Percentiles rank a stretch among this genome's conserved stretches.
Evolutionary conservation across 2,113 vertebrate genomes (phyloP).

Genomic region (Taurulus bubalis): DNA sequence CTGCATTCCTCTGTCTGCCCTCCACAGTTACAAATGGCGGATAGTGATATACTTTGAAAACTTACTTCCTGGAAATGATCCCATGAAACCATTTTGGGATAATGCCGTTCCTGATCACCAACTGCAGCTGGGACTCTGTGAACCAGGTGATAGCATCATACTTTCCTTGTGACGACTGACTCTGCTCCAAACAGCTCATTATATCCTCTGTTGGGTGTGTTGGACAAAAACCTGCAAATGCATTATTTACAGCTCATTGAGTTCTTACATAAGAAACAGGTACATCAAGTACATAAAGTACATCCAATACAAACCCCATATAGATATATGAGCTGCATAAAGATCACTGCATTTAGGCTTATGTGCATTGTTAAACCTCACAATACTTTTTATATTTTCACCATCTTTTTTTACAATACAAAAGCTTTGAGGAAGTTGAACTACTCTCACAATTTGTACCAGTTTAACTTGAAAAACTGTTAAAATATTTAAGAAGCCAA

Average conservation of each 20-base stretch:
- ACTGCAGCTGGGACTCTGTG: slow-evolving; percentile 74
- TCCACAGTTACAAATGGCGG: background rate
- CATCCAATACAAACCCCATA: background rate
- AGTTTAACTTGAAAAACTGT: background rate
- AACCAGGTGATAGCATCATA: slow-evolving; percentile 79
- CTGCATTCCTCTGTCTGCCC: slow-evolving; percentile 11
- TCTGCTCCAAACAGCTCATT: slow-evolving; percentile 57
- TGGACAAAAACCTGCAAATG: slow-evolving; percentile 4
- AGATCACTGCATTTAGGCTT: background rate
- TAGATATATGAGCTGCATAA: background rate
- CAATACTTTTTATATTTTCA: too few relatives aligned
- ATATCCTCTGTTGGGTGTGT: background rate
- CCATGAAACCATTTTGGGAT: slow-evolving; percentile 89
- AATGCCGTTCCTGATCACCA: slow-evolving; percentile 70
- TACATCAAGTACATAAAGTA: background rate
- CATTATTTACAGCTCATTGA: background rate
- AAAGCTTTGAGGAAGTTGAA: too few relatives aligned
- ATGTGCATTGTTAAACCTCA: too few relatives aligned
- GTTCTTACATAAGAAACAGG: background rate
- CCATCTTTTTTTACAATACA: too few relatives aligned
- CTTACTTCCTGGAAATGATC: slow-evolving; percentile 87
- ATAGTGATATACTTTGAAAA: background rate
- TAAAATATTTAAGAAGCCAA: background rate
- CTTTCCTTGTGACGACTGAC: slow-evolving; percentile 22
- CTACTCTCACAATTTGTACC: background rate